phyloP scores from a whole-genome alignment of 92 coral and sea anemone genomes.

The Phenganax stokvisi region DNA sequence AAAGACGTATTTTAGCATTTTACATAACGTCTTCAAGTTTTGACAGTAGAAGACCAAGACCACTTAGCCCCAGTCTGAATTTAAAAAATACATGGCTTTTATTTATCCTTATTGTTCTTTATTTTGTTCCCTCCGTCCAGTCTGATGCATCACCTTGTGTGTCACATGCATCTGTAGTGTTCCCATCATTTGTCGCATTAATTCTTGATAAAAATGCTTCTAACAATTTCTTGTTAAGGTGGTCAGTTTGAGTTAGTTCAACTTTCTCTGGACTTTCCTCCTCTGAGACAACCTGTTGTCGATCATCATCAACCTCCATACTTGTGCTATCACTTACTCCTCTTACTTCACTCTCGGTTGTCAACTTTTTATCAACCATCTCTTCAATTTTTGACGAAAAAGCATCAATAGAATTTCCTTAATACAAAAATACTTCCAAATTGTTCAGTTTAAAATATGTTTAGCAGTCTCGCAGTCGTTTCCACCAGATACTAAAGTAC shows the following conservation, averaged over 20 bases:
- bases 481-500: background rate
- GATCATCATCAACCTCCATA: conserved; percentile 3
- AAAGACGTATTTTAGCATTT: too few relatives aligned
- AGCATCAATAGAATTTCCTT: too few relatives aligned
- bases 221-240: conserved; percentile 71
- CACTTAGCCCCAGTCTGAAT: too few relatives aligned
- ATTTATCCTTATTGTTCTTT: background rate
- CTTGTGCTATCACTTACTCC: background rate
- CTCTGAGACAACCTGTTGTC: conserved; percentile 1
- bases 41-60: too few relatives aligned
- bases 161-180: background rate
- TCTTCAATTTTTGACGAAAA: background rate
- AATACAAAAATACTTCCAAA: too few relatives aligned
- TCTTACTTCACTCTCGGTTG: background rate
- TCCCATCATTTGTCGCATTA: conserved; percentile 39
- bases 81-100: background rate
- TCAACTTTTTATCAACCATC: conserved; percentile 28
- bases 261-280: conserved; percentile 34
- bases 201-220: conserved; percentile 72
- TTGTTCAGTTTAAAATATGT: background rate
- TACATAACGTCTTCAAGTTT: too few relatives aligned
- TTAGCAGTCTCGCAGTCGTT: background rate
- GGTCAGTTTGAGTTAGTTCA: conserved; percentile 93
- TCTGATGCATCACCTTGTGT: background rate
- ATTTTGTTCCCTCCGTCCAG: conserved; percentile 6